Base-by-base conservation (phyloP, 2,888 invertebrate species). In the Nebria salina region DNA sequence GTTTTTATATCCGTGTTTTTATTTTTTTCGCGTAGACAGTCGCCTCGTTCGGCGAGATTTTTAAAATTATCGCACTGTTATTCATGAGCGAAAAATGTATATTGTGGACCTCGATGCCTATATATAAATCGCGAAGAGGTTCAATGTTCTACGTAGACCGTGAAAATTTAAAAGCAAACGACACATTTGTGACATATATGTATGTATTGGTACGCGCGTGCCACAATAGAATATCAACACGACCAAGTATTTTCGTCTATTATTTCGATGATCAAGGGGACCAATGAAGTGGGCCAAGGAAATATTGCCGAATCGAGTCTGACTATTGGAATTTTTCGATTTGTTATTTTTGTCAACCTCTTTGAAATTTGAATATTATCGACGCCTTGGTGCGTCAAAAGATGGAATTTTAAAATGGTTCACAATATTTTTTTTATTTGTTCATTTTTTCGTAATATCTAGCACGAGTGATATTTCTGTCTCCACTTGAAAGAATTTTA, bases 111-210 rank as follows among this genome's bases (percentile, higher is more conserved):
- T 54, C 54, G 54, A 54, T 42, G 6, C 15, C 73, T 73, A 73
- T 11, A 73, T 34, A 73, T 73, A 73, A 41, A n/a, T 42, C 15
- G 15, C 25, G 70, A 25, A 42, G 41, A 72, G 74, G 79, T 79
- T 79, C 79, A 79, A 79, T 79, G 79, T 79, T 79, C 75, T 72
- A 26, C 54, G 66, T 74, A 75, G 79, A 79, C 79, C 79, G 79
- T 79, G 79, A 79, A 79, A 68, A 66, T 75, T 78, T 66, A 8
- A 54, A 73, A 72, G 77, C 77, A 72, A 25, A 65, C 77, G 77
- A 54, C 72, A 76, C 42, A 77, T 77, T 79, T 79, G 74, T 75
- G 43, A 64, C 70, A 70, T 25, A 26, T 70, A 70, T 70, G 34
- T 25, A 65, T 66, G 70, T 26, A 70, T 11, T 1, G 2, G 34